Evolutionary conservation across 2,113 vertebrate genomes (phyloP), one percentile per base, ranked within the genome.

Genomic region (Oxygymnocypris stewartii): DNA sequence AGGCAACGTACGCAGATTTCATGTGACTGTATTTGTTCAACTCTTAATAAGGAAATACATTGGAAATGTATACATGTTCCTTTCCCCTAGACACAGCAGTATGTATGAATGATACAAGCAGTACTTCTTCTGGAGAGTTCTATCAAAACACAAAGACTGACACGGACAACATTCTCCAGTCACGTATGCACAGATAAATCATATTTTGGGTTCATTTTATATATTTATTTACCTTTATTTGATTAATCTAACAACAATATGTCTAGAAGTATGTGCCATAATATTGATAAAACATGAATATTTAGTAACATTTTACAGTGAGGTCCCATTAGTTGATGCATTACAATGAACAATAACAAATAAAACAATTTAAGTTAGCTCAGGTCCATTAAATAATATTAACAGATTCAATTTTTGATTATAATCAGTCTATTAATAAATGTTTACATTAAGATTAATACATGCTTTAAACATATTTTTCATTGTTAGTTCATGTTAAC

Each of bases 101-200:
- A 69, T 18, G 54, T 37, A 37, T 12, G 14, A n/a, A 23, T 59
- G 87, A 84, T 69, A 88, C 87, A 18, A 82, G 83, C 4, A 91
- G 90, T 82, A 91, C 90, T 35, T 91, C 90, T 13, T 91, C 90
- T 35, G 90, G 82, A 23, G 88, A 91, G 73, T 83, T 49, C 37
- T 90, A 89, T 81, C 49, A 89, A 78, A 91, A 89, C 77, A 76
- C 25, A 10, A 4, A 76, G 65, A n/a, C 14, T 23, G 76, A 84
- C 44, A 28, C 0, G 2, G 40, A 88, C 31, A 61, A 84, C 31
- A 25, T 84, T 67, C 37, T 63, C 0, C 74, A 84, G 74, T 40
- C 81, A 86, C n/a, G 81, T 86, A 20, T 20, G 87, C 4, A 57
- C 13, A 51, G 47, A 49, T 35, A 82, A 69, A 25, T 37, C 14